Conservation (phyloP, 2,797 vertebrate species). For the Natrix natrix region DNA sequence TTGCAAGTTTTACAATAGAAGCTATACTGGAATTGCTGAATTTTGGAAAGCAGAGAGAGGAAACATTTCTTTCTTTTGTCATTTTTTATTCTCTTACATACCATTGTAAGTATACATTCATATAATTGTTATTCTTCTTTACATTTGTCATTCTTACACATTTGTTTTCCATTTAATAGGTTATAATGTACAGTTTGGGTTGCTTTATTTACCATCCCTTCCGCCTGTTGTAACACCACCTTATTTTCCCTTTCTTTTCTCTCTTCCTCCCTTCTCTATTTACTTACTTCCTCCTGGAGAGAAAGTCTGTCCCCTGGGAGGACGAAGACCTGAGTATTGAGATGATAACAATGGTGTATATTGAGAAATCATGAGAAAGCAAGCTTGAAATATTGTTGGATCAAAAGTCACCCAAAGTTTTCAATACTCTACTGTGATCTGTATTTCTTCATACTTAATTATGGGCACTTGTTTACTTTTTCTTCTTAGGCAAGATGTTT, state of each 20-base stretch:
- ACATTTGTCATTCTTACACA: no score
- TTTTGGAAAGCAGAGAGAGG: neutral
- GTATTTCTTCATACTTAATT: neutral
- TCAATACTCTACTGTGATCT: neutral
- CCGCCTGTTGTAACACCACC: no score
- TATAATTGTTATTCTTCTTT: no score
- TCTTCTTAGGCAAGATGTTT: neutral
- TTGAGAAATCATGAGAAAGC: neutral
- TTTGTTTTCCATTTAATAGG: no score
- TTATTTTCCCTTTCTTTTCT: no score
- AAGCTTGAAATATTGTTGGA: neutral
- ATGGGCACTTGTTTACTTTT: neutral
- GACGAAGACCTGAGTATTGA: neutral
- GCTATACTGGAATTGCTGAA: neutral
- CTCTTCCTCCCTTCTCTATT: no score
- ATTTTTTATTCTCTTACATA: no score
- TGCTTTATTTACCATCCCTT: no score
- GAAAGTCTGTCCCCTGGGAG: no score
- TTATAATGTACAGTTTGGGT: no score
- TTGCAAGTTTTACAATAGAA: neutral
- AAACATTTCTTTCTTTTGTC: neutral
- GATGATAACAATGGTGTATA: neutral
- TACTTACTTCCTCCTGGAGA: no score
- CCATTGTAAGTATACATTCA: no score
- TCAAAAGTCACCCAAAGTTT: neutral